A percentile compares a stretch with the other conserved stretches of the same genome.
These are phyloP conservation scores for Hypolimnas misippus DNA, from an alignment of 2,888 invertebrate species.

Conservation along the genomic window DNA sequence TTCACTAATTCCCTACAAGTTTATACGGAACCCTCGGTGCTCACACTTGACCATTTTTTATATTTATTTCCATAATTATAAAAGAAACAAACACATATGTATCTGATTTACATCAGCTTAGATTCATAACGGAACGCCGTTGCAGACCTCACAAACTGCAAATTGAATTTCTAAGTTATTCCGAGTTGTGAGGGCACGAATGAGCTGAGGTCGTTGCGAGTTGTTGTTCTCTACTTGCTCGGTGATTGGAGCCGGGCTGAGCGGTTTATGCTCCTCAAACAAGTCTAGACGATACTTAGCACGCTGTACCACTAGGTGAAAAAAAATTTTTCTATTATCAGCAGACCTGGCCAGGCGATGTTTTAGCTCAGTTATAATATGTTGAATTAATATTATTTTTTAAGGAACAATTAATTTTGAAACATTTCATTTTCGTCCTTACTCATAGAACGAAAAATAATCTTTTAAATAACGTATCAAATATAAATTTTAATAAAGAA, in stretches of 20 bases:
- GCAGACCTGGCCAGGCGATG: no score
- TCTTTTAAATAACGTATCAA: no score
- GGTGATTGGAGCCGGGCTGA: conserved; percentile 8
- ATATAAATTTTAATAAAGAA: no score
- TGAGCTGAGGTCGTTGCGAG: conserved; percentile 8
- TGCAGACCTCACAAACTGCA: conserved; percentile 14
- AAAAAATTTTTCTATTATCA: no score
- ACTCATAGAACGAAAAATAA: no score
- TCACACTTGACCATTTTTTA: no score
- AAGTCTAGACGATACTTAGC: not conserved
- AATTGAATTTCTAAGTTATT: conserved; percentile 27
- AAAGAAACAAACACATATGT: not conserved
- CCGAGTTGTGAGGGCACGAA: conserved; percentile 15
- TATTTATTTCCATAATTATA: not conserved
- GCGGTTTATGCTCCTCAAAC: not conserved
- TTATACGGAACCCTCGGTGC: no score
- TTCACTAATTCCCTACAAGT: no score
- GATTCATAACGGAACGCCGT: not conserved
- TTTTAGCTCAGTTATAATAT: no score
- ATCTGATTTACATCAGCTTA: conserved; percentile 8
- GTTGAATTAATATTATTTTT: no score
- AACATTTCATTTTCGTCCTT: no score
- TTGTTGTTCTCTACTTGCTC: conserved; percentile 6
- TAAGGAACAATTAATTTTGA: no score
- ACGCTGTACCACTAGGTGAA: not conserved